Evolutionary conservation across 2,113 vertebrate species (phyloP).

Genomic region (Myrmecophaga tridactyla): DNA sequence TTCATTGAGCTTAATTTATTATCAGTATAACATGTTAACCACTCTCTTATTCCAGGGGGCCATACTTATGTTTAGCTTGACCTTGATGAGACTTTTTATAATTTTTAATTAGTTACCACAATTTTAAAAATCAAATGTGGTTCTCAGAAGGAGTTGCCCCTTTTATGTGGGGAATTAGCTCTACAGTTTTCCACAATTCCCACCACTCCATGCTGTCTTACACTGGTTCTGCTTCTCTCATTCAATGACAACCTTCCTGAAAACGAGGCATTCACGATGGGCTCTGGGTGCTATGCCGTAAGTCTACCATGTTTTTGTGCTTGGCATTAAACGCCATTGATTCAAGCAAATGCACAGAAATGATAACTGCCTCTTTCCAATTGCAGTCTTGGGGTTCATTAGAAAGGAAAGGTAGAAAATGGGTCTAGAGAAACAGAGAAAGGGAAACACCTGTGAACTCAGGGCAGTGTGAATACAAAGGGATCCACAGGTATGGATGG

Average conservation of each 20-base stretch:
- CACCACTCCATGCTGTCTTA: not conserved
- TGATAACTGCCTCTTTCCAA: not conserved
- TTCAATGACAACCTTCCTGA: not conserved
- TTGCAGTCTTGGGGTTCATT: not conserved
- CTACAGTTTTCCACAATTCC: not conserved
- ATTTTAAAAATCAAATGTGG: not conserved
- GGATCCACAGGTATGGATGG: not conserved
- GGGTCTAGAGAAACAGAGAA: not conserved
- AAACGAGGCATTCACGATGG: not conserved
- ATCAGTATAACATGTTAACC: not conserved
- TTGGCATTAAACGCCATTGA: not conserved
- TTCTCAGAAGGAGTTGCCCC: not conserved
- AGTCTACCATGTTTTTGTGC: not conserved
- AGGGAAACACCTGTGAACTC: not conserved
- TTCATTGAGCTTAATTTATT: conserved; percentile 1
- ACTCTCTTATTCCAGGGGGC: not conserved
- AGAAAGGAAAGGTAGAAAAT: not conserved
- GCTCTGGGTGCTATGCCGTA: not conserved
- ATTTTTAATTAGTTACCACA: not conserved
- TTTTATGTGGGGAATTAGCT: not conserved
- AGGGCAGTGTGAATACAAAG: not conserved
- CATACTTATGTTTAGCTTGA: not conserved
- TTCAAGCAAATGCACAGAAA: not conserved
- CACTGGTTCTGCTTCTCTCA: not conserved
- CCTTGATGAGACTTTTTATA: not conserved